Base-by-base conservation (phyloP, 1,140 invertebrate species). In the Papilio polytes region DNA sequence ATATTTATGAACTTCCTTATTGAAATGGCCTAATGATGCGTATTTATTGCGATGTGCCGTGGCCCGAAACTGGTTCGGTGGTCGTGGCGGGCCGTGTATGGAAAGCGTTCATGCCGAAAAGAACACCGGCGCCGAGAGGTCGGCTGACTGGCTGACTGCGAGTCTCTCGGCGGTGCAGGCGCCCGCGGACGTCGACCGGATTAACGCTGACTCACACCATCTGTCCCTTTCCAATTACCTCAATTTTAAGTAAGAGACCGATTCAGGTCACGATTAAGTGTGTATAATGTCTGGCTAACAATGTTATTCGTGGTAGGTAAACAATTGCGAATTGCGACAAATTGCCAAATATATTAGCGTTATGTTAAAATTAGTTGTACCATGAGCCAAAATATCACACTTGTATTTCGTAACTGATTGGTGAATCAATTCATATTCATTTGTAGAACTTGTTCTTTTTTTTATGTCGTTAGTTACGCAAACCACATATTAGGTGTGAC, bases 191-290 rank as follows among this genome's bases (percentile, higher is more conserved):
- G 73, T 74, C 73, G 73, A 74, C 73, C 73, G 74, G 48, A 77
- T 77, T 77, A 77, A 56, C 74, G 74, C 74, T 56, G 74, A 77
- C 26, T 77, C 74, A 77, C 26, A 36, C 74, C 74, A 77, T 77
- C 74, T 77, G 74, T 77, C 74, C 74, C 51, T 77, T 77, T 77
- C 46, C 22, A 77, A 77, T 77, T 77, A 53, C 51, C 20, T 56
- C 22, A 77, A 15, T 20, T 53, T 77, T 77, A 56, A 77, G 15
- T 77, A 22, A 26, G 10, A 77, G 48, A 77, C 20, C 22, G 26
- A 53, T 56, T 56, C 18, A 53, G 76, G 53, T 59, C 53, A 78
- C 18, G 12, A 48, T 48, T 22, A 46, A 46, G 22, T 10, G 22
- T 26, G 26, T 63, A 6, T 26, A 63, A 63, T 63, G 20, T 63